These are phyloP conservation scores for Gymnodraco acuticeps DNA, from an alignment of 2,797 vertebrate species.

Conservation along the genomic window DNA sequence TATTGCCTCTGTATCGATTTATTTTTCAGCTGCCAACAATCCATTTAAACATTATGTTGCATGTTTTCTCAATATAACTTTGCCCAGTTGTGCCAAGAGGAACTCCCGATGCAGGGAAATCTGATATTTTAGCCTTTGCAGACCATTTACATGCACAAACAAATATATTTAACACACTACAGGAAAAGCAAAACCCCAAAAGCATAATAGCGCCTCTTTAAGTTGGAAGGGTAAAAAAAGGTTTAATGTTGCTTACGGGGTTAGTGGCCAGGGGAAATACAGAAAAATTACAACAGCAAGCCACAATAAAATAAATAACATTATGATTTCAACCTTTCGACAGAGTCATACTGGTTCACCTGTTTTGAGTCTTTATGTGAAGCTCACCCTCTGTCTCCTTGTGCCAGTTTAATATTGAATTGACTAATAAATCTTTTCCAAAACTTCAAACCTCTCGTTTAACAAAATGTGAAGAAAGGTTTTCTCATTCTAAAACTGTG, in stretches of 20 bases:
- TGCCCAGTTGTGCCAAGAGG: background rate
- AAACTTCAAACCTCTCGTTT: background rate
- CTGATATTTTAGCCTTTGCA: no score
- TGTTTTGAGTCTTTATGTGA: constrained; percentile 1
- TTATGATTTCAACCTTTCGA: background rate
- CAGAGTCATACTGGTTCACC: background rate
- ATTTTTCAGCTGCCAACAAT: constrained; percentile 19
- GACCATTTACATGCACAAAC: no score
- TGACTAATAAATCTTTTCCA: background rate
- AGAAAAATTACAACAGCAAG: no score
- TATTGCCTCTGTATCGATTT: constrained; percentile 39
- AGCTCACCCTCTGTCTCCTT: background rate
- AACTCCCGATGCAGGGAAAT: no score
- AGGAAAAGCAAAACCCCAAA: no score
- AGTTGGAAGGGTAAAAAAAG: background rate
- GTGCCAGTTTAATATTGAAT: background rate
- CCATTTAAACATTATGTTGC: constrained; percentile 11
- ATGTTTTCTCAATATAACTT: constrained; percentile 26
- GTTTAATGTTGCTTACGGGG: no score
- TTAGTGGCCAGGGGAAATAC: no score
- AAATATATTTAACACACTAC: no score
- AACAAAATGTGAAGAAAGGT: background rate
- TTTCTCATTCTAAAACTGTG: background rate
- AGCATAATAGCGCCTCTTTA: no score
- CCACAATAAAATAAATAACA: background rate